Evolutionary conservation across 2,888 invertebrate genomes (phyloP).

Genomic region (Hirtodrosophila alboralis): DNA sequence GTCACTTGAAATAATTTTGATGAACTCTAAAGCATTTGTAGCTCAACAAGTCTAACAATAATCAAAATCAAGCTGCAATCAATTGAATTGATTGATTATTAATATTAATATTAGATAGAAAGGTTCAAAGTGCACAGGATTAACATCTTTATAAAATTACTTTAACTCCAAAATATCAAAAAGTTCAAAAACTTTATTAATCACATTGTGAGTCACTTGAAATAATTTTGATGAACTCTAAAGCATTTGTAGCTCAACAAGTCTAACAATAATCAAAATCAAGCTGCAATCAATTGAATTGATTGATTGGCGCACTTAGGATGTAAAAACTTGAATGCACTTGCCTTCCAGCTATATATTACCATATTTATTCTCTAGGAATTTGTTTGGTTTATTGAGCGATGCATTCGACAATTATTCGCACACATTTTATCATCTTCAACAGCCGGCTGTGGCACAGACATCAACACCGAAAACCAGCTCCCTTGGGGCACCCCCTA

Average conservation of each 20-base stretch:
- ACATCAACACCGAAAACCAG: slow-evolving; percentile 33
- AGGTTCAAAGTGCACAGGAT: no score
- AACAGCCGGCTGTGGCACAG: slow-evolving; percentile 2
- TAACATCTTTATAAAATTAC: no score
- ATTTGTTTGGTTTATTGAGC: slow-evolving; percentile 33
- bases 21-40: no score
- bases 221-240: no score
- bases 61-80: slow-evolving; percentile 22
- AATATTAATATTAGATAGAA: no score
- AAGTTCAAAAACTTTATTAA: no score
- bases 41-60: no score
- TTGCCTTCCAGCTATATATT: slow-evolving; percentile 13
- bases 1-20: no score
- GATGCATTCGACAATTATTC: slow-evolving; percentile 65
- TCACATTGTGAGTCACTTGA: background rate
- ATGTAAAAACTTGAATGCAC: slow-evolving; percentile 8
- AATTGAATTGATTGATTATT: slow-evolving; percentile 59
- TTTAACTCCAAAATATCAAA: no score
- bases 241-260: no score
- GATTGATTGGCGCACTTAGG: slow-evolving; percentile 65
- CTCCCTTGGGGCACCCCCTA: background rate
- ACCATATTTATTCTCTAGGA: slow-evolving; percentile 1
- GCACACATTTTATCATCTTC: slow-evolving; percentile 62
- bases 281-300: slow-evolving; percentile 28
- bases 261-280: slow-evolving; percentile 5